These are phyloP conservation scores for Melinopterus prodromus DNA, from an alignment of 2,888 invertebrate species.

Conservation along the genomic window DNA sequence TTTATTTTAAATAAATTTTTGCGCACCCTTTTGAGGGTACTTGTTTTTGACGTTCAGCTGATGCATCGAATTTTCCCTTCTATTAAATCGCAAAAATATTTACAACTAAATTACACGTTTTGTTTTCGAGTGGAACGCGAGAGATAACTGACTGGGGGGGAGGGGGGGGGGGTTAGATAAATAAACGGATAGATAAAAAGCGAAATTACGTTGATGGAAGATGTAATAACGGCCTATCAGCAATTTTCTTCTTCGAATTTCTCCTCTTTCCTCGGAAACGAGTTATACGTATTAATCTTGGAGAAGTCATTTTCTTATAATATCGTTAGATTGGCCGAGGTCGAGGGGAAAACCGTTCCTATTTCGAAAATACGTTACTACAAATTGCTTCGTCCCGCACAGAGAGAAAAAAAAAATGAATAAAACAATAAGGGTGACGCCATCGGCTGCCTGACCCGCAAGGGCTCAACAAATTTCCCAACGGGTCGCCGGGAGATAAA, in stretches of 20 bases:
- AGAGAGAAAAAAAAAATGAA: constrained; percentile 18
- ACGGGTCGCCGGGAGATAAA: constrained; percentile 12
- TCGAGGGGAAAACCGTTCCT: constrained; percentile 7
- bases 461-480: constrained; percentile 16
- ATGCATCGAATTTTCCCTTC: background rate
- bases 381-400: constrained; percentile 16
- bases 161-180: no score
- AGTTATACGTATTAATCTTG: background rate
- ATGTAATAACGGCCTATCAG: constrained; percentile 4
- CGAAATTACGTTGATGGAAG: background rate
- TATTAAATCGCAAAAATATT: background rate
- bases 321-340: background rate
- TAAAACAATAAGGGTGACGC: constrained; percentile 20
- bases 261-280: background rate
- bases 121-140: background rate
- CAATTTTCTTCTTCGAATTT: background rate
- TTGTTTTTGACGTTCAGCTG: background rate
- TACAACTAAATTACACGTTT: no score
- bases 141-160: no score
- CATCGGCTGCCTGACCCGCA: constrained; percentile 12
- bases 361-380: constrained; percentile 25
- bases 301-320: background rate
- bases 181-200: background rate
- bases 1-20: background rate
- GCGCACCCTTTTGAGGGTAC: background rate